Evolutionary conservation across 2,888 invertebrate genomes (phyloP).

Genomic region (Aphrophora alni): DNA sequence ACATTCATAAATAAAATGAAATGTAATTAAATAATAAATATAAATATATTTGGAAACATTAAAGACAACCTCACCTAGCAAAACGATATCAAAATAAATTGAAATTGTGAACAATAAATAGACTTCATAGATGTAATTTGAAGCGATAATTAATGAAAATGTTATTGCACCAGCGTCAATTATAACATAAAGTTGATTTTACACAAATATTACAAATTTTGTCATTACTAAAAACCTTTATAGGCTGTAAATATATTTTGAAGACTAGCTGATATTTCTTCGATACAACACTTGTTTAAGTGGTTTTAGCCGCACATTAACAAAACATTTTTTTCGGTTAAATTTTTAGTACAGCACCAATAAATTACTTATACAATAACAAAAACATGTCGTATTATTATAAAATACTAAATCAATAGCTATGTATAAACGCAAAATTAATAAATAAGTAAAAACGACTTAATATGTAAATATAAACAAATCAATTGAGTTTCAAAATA

Average conservation of each 20-base stretch:
- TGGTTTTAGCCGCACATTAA: too few species aligned
- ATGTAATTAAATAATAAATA: background rate
- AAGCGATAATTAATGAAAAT: background rate
- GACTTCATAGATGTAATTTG: background rate
- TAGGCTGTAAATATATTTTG: too few species aligned
- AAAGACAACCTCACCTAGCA: background rate
- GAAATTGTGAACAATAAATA: background rate
- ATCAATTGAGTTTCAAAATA: background rate
- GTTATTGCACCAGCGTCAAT: background rate
- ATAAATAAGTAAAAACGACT: background rate
- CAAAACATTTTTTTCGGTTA: background rate
- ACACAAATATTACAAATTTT: background rate
- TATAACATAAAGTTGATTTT: background rate
- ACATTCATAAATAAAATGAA: background rate
- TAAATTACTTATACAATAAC: background rate
- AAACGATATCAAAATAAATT: background rate
- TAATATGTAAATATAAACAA: background rate
- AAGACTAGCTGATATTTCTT: too few species aligned
- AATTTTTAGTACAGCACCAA: background rate
- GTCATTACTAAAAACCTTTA: too few species aligned
- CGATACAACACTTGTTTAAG: too few species aligned
- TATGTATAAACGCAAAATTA: background rate
- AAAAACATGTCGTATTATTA: too few species aligned
- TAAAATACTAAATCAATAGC: too few species aligned
- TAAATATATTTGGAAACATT: background rate